Evolutionary conservation across 2,888 invertebrate genomes (phyloP).

Genomic region (Rhagonycha lutea): DNA sequence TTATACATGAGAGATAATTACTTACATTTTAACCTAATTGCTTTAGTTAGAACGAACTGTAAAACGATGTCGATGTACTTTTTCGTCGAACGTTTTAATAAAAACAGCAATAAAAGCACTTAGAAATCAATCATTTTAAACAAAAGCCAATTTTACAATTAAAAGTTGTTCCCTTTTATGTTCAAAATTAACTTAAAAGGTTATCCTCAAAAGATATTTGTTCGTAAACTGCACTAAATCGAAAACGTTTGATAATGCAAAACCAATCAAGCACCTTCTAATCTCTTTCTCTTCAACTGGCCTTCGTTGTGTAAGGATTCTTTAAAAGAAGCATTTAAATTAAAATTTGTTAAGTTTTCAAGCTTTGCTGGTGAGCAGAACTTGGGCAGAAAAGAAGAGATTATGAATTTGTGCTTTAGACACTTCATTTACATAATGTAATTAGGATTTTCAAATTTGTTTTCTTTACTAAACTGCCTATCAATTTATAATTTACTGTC

Average conservation of each 20-base stretch:
- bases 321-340: background rate
- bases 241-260: constrained; percentile 13
- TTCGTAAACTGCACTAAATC: constrained; percentile 17
- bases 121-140: background rate
- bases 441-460: constrained; percentile 1
- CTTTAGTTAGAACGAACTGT: background rate
- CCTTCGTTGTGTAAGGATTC: background rate
- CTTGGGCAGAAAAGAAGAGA: background rate
- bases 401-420: constrained; percentile 1
- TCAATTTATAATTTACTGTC: background rate
- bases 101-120: background rate
- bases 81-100: background rate
- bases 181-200: constrained; percentile 13
- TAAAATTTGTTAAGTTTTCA: background rate
- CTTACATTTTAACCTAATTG: background rate
- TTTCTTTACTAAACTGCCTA: constrained; percentile 1
- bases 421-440: background rate
- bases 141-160: constrained; percentile 5
- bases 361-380: background rate
- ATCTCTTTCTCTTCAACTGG: constrained; percentile 4
- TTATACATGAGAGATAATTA: background rate
- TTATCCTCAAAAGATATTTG: constrained; percentile 11
- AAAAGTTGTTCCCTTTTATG: constrained; percentile 11
- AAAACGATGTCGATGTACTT: background rate
- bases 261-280: constrained; percentile 8